Conservation (phyloP, 35 echinoderm and acorn worm genomes). For the Holothuria glaberrima region DNA sequence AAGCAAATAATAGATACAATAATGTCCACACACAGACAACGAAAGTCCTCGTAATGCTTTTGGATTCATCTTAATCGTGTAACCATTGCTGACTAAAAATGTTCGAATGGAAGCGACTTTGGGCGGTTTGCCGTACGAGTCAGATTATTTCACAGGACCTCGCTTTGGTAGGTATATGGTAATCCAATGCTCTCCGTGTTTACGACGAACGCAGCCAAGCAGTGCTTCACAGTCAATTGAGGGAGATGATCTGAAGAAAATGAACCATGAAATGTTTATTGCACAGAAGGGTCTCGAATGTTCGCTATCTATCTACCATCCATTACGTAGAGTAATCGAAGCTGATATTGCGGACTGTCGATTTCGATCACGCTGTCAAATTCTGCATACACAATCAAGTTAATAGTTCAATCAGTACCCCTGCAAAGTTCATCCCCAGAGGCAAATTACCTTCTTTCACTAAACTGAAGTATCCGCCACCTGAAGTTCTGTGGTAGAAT, state of each 20-base stretch:
- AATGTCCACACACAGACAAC: not conserved
- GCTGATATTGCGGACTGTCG: not conserved
- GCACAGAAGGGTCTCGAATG: not conserved
- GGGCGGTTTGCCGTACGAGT: not conserved
- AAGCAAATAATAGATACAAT: conserved; percentile 26
- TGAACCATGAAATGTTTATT: not conserved
- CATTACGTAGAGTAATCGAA: not conserved
- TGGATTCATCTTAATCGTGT: too few relatives aligned
- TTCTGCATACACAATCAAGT: not conserved
- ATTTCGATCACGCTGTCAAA: conserved; percentile 4
- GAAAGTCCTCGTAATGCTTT: too few relatives aligned
- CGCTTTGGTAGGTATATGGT: not conserved
- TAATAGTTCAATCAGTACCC: not conserved
- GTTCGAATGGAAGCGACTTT: too few relatives aligned
- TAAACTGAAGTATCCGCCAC: not conserved
- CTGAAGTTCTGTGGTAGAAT: too few relatives aligned
- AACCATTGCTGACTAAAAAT: too few relatives aligned
- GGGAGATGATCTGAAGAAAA: not conserved
- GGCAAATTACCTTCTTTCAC: not conserved
- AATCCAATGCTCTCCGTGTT: conserved; percentile 20
- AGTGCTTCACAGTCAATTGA: not conserved
- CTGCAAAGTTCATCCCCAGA: not conserved
- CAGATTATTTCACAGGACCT: not conserved
- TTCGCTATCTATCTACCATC: not conserved
- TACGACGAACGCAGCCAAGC: not conserved